Conservation (phyloP, 2,888 invertebrate genomes). For the Cistogaster globosa region DNA sequence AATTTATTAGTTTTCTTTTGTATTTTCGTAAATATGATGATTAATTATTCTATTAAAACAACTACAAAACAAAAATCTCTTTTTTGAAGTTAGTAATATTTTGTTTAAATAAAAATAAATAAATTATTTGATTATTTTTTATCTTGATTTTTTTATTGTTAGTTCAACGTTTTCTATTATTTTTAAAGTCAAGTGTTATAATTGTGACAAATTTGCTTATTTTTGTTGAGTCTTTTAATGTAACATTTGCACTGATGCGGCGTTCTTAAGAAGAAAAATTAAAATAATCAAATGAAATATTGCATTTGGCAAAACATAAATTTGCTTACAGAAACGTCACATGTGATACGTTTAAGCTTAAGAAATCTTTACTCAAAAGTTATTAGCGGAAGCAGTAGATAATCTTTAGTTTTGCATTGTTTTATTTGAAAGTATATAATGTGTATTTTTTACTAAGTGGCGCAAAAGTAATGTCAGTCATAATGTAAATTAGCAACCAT, state of each 20-base stretch:
- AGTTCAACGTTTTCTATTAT: slow-evolving; percentile 17
- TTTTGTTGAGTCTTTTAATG: not conserved
- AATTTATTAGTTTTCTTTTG: too few relatives aligned
- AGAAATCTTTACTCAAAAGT: slow-evolving; percentile 20
- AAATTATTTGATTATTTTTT: slow-evolving; percentile 27
- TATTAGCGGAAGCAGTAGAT: slow-evolving; percentile 63
- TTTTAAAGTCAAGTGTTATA: slow-evolving; percentile 28
- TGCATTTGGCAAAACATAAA: slow-evolving; percentile 22
- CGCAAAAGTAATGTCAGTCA: too few relatives aligned
- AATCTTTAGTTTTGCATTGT: slow-evolving; percentile 30
- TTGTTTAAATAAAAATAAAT: not conserved
- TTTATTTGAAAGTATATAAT: slow-evolving; percentile 35
- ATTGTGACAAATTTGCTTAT: slow-evolving; percentile 34
- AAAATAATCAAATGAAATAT: slow-evolving; percentile 47
- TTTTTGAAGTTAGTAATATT: not conserved
- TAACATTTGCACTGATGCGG: slow-evolving; percentile 25
- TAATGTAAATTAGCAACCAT: too few relatives aligned
- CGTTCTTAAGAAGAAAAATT: slow-evolving; percentile 31
- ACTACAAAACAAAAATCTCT: not conserved
- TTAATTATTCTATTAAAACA: not conserved
- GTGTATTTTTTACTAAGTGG: slow-evolving; percentile 20
- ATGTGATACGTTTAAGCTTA: slow-evolving; percentile 11
- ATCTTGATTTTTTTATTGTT: slow-evolving; percentile 22
- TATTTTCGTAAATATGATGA: too few relatives aligned
- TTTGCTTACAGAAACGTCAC: slow-evolving; percentile 29